Conservation (phyloP, 1,140 invertebrate genomes). For the Formica selysi region DNA sequence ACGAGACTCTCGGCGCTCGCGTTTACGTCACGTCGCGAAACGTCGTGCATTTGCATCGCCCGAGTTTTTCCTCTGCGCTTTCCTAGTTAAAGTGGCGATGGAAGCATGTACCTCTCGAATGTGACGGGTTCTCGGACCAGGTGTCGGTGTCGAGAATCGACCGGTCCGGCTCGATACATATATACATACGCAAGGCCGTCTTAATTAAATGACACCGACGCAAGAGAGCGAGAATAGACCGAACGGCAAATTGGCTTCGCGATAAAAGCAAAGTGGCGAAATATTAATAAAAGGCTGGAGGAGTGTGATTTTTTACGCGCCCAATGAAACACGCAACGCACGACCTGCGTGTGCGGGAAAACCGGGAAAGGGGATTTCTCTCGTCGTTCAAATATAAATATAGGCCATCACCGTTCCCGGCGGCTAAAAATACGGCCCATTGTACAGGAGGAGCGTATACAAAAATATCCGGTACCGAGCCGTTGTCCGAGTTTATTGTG, state of each 20-base stretch:
- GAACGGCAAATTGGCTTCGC: neutral
- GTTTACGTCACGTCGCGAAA: slow-evolving; percentile 30
- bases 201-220: slow-evolving; percentile 9
- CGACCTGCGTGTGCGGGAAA: neutral
- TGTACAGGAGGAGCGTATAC: slow-evolving; percentile 41
- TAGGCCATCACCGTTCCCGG: slow-evolving; percentile 22
- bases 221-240: neutral
- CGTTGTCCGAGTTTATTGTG: slow-evolving; percentile 64
- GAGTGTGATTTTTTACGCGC: slow-evolving; percentile 39
- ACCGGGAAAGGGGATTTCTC: neutral
- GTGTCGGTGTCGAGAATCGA: slow-evolving; percentile 15
- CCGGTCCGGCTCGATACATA: neutral
- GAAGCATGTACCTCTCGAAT: slow-evolving; percentile 2
- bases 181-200: neutral
- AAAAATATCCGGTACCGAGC: slow-evolving; percentile 55
- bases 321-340: neutral
- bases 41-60: slow-evolving; percentile 18
- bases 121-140: neutral
- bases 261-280: slow-evolving; percentile 4
- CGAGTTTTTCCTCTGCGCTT: slow-evolving; percentile 7
- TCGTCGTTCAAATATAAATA: slow-evolving; percentile 61
- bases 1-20: slow-evolving; percentile 1
- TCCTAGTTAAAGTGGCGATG: slow-evolving; percentile 1
- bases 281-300: neutral
- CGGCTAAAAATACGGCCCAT: slow-evolving; percentile 56